A percentile compares a stretch with the other conserved stretches of the same genome.
Conservation (phyloP, 1,140 invertebrate species). For the Rhagoletis pomonella region DNA sequence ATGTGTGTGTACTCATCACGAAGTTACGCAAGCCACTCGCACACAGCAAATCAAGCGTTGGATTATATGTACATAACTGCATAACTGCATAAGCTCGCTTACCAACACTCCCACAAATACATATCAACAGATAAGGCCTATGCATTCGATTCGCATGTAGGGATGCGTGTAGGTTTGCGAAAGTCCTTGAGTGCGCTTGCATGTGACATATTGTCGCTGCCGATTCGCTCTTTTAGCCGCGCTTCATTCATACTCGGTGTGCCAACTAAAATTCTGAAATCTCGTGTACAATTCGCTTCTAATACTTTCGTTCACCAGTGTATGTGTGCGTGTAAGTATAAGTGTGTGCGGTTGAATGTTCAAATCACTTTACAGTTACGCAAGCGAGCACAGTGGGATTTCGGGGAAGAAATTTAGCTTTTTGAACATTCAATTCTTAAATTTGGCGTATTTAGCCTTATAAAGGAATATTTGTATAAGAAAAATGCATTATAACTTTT, state of each 20-base stretch:
- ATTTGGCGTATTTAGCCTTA: no score
- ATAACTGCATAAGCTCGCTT: constrained; percentile 24
- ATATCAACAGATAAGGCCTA: no score
- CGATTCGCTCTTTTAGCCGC: background rate
- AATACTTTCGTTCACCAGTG: background rate
- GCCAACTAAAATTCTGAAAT: constrained; percentile 19
- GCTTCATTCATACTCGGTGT: background rate
- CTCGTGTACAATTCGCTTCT: background rate
- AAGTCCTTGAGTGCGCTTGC: constrained; percentile 37
- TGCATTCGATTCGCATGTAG: no score
- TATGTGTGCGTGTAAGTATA: background rate
- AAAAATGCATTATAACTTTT: no score
- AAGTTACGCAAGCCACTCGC: background rate
- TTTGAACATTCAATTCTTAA: no score
- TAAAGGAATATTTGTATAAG: no score
- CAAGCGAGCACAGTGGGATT: background rate
- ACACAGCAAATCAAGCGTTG: constrained; percentile 32
- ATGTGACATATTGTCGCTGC: constrained; percentile 44
- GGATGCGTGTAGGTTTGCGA: background rate
- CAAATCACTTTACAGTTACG: background rate
- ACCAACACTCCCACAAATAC: constrained; percentile 8
- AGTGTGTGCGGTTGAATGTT: background rate
- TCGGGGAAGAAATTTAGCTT: no score
- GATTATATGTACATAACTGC: constrained; percentile 19
- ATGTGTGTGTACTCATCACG: background rate